Evolutionary conservation across 2,888 invertebrate species (phyloP), one percentile per base, ranked within the genome.

Genomic region (Cyclophora albipunctata): DNA sequence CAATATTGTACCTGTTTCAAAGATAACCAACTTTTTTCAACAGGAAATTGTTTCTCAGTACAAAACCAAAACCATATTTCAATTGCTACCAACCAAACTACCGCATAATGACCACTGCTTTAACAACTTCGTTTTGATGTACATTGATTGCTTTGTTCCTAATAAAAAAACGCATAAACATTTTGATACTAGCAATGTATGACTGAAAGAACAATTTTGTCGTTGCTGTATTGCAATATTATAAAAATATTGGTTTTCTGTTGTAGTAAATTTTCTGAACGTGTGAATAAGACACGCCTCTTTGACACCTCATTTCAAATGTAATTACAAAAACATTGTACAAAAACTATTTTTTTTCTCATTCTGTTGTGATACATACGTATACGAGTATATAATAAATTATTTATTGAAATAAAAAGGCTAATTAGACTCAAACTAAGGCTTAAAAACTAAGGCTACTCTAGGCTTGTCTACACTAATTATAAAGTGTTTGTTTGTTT

Each of bases 231-330:
- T 45, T 45, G 2, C 4, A 34, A n/a, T 49, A 2, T 33, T 55
- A 34, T 49, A 7, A 51, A 37, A 50, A 33, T 5, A 33, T 7
- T 50, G 3, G 42, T 50, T 59, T 68, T 63, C 67, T 67, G 63
- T 60, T 63, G 73, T 20, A 20, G 20, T 81, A 85, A 84, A 84
- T 85, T 67, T 67, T 72, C 51, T 54, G 62, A 67, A 75, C 78
- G 84, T 81, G 85, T 84, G 83, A 85, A 82, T 58, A 66, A 55
- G 62, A 80, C 83, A 78, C 85, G 80, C 84, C 84, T 64, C 52
- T 67, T 58, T 58, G 71, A 71, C 74, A 73, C 75, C 77, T 66
- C 64, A 2, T 37, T 37, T 37, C 5, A 5, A 37, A 37, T 20
- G 20, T 20, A 20, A 20, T 20, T 20, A 20, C 20, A 20, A 20